A percentile compares a stretch with the other conserved stretches of the same genome.
phyloP scores from a whole-genome alignment of 2,888 invertebrate genomes.

The Lasiommata megera region DNA sequence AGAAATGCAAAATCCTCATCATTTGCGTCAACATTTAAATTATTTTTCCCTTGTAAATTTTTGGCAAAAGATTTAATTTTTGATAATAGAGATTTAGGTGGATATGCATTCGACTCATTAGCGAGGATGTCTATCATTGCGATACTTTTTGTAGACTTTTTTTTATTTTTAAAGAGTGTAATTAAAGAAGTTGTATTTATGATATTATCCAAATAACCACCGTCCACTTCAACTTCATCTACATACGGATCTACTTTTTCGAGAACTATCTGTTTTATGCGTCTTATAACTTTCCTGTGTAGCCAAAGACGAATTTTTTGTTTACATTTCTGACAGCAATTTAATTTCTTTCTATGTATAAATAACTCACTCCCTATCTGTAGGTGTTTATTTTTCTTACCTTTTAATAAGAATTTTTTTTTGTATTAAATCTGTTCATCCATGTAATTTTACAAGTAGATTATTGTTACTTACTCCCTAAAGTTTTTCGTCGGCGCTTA shows the following conservation, averaged over 20 bases:
- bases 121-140: slow-evolving; percentile 26
- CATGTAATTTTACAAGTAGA: no score
- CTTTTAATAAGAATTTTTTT: no score
- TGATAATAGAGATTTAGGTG: slow-evolving; percentile 21
- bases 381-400: neutral
- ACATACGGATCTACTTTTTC: slow-evolving; percentile 36
- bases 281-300: slow-evolving; percentile 38
- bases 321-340: slow-evolving; percentile 30
- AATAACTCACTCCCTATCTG: neutral
- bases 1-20: slow-evolving; percentile 36
- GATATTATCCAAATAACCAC: slow-evolving; percentile 35
- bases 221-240: slow-evolving; percentile 40
- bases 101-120: slow-evolving; percentile 28
- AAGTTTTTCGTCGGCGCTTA: no score
- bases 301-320: slow-evolving; percentile 38
- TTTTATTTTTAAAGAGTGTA: slow-evolving; percentile 39
- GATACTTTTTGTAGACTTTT: slow-evolving; percentile 24
- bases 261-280: slow-evolving; percentile 40
- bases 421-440: no score
- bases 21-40: slow-evolving; percentile 24
- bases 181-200: slow-evolving; percentile 27
- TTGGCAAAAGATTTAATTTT: slow-evolving; percentile 21
- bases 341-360: slow-evolving; percentile 27
- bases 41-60: slow-evolving; percentile 27
- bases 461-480: no score